phyloP scores from a whole-genome alignment of 2,888 invertebrate species.

The Pandemis cinnamomeana region DNA sequence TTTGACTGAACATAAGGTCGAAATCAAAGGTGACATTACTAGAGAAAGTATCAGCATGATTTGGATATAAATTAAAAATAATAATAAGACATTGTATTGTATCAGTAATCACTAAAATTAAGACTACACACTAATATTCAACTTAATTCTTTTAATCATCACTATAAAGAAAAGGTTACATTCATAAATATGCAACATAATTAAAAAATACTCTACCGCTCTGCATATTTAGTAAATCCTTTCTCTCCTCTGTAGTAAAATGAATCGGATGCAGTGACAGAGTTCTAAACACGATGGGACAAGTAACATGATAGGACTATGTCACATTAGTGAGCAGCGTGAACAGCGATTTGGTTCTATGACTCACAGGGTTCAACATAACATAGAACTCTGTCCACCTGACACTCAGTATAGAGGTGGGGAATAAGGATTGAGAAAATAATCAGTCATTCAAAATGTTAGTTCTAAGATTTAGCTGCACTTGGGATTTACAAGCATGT shows the following conservation, averaged over 20 bases:
- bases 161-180: constrained; percentile 47
- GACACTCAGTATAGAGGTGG: not conserved
- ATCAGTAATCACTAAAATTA: constrained; percentile 40
- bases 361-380: constrained; percentile 15
- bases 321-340: not conserved
- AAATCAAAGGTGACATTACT: constrained; percentile 3
- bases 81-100: constrained; percentile 25
- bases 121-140: constrained; percentile 36
- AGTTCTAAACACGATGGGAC: constrained; percentile 16
- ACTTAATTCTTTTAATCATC: constrained; percentile 34
- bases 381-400: constrained; percentile 31
- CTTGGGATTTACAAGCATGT: constrained; percentile 8
- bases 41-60: constrained; percentile 26
- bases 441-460: constrained; percentile 35
- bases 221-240: not conserved
- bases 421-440: constrained; percentile 32
- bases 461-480: constrained; percentile 16
- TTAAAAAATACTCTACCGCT: constrained; percentile 30
- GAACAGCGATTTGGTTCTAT: constrained; percentile 18
- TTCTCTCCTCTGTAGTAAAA: constrained; percentile 6
- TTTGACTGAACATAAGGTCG: not conserved
- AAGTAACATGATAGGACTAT: constrained; percentile 27
- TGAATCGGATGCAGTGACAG: not conserved
- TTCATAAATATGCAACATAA: constrained; percentile 40
- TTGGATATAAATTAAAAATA: constrained; percentile 9